A percentile compares a stretch with the other conserved stretches of the same genome.
These are phyloP conservation scores for Acipenser transmontanus DNA, from an alignment of 2,797 vertebrate genomes.

Conservation along the genomic window DNA sequence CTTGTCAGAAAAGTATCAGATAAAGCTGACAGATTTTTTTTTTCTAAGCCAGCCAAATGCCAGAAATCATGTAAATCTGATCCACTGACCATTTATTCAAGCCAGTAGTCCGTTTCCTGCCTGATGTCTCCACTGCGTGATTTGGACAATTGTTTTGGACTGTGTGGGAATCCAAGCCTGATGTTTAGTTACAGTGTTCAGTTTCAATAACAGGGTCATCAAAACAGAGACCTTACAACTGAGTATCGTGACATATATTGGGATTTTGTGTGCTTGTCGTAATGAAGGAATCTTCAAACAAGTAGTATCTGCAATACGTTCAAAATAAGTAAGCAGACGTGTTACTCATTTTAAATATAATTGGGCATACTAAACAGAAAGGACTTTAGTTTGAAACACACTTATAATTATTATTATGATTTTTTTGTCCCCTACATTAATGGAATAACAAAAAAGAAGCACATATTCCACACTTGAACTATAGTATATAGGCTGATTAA, in stretches of 20 bases:
- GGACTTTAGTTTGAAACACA: too few relatives aligned
- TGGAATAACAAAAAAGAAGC: too few relatives aligned
- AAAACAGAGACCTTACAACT: constrained; percentile 43
- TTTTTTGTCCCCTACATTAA: too few relatives aligned
- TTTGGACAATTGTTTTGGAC: constrained; percentile 55
- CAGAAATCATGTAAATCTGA: constrained; percentile 66
- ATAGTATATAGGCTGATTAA: too few relatives aligned
- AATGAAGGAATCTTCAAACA: constrained; percentile 63
- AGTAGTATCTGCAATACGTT: constrained; percentile 62
- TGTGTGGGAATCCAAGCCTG: constrained; percentile 49
- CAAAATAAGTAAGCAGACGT: too few relatives aligned
- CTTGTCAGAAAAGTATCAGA: constrained; percentile 65
- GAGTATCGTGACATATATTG: constrained; percentile 39
- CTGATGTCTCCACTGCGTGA: constrained; percentile 54
- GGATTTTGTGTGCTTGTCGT: constrained; percentile 62
- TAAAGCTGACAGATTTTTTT: constrained; percentile 68
- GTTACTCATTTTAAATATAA: too few relatives aligned
- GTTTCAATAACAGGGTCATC: constrained; percentile 51
- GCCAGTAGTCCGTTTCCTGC: constrained; percentile 57
- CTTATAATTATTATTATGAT: too few relatives aligned
- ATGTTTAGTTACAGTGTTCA: constrained; percentile 64
- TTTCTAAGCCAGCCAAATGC: constrained; percentile 55
- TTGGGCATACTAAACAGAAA: too few relatives aligned
- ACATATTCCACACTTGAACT: too few relatives aligned
- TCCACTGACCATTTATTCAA: constrained; percentile 51